Base-by-base conservation (phyloP, 2,113 vertebrate genomes). In the Phylloscopus trochilus region DNA sequence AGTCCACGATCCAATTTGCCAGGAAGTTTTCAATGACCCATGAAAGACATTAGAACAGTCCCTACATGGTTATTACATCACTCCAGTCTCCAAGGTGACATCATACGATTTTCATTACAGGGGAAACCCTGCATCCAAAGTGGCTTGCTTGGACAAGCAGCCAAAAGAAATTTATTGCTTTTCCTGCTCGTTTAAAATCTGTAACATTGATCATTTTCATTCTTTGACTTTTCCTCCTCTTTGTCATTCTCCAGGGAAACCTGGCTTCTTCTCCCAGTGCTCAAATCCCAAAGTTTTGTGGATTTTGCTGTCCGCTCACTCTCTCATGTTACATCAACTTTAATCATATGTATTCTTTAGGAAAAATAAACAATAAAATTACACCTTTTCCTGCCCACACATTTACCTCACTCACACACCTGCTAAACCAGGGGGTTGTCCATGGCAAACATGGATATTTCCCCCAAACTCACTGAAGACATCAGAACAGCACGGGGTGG, bases 1-100 rank as follows among this genome's bases (percentile, higher is more conserved):
- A 78, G 79, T 37, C 83, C 14, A 1, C 18, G 64, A 81, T 81
- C 79, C 83, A 78, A 37, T 95, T 94, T 95, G 39, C 69, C 76
- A 85, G 63, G 51, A 52, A 74, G 49, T 59, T 91, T 87, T 88
- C 93, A 93, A 67, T 70, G 83, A 87, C 58, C 83, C 82, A 43
- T 83, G 75, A 51, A 96, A 93, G 66, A 66, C 84, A 68, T 60
- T 24, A n/a, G 49, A 95, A 35, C 16, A 79, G 41, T 94, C 86
- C 87, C 90, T 87, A 52, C 69, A n/a, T 22, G 69, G 91, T 78
- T 89, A 84, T 89, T 90, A 56, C 74, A 93, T 82, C 74, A 73
- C 59, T 93, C 63, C 60, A 73, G 11, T 12, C 80, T 94, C 74
- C 59, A 73, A 49, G 73, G 87, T 78, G 79, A 89, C 70, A 66